Evolutionary conservation across 2,113 vertebrate species (phyloP).

Genomic region (Dromaius novaehollandiae): DNA sequence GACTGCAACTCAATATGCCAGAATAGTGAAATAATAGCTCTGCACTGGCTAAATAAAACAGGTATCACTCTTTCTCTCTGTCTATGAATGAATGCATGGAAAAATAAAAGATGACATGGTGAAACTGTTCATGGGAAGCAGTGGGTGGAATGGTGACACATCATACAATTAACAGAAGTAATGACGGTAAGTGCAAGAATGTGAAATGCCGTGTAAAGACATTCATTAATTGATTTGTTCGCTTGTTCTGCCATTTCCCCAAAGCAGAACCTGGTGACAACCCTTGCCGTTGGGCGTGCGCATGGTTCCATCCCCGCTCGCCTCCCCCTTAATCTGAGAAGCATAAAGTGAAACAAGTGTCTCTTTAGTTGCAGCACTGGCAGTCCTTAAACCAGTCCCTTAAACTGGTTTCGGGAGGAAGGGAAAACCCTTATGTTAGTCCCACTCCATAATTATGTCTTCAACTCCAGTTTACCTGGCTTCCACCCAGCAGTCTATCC

Average conservation of each 20-base stretch:
- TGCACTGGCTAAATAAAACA: background rate
- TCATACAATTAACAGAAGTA: constrained; percentile 11
- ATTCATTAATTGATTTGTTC: background rate
- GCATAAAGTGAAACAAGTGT: fast-evolving
- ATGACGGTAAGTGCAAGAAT: background rate
- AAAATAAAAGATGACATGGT: constrained; percentile 30
- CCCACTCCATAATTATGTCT: background rate
- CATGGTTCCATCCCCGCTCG: fast-evolving
- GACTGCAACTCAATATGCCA: constrained; percentile 48
- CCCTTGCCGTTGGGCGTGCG: too few species aligned
- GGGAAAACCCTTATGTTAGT: fast-evolving
- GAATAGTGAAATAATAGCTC: constrained; percentile 54
- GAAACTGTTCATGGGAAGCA: constrained; percentile 25
- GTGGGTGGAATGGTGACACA: constrained; percentile 3
- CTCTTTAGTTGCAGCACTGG: background rate
- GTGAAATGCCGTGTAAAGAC: background rate
- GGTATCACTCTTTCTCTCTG: background rate
- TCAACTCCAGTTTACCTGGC: background rate
- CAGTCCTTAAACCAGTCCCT: background rate
- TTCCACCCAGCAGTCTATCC: background rate
- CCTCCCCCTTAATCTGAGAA: background rate
- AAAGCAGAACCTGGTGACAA: background rate
- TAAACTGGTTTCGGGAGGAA: background rate
- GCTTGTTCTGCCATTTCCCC: background rate
- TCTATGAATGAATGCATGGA: background rate